Percentiles rank a stretch among this genome's conserved stretches.
These are phyloP conservation scores for Hylia prasina DNA, from an alignment of 2,113 vertebrate genomes.

Conservation along the genomic window DNA sequence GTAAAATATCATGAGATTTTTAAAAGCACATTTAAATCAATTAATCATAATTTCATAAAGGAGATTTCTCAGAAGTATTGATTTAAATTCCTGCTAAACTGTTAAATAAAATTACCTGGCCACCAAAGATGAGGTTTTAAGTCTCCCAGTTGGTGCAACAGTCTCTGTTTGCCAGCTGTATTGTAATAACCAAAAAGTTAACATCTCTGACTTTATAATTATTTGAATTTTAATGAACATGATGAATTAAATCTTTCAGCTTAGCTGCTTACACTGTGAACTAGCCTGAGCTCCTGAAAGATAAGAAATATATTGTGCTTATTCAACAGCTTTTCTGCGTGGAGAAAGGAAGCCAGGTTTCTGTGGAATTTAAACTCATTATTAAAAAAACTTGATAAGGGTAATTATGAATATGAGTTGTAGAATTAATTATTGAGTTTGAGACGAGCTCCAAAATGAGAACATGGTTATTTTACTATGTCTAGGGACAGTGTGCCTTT, in stretches of 20 bases:
- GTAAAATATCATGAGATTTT: conserved; percentile 2
- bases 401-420: conserved; percentile 24
- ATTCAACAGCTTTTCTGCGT: conserved; percentile 32
- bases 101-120: conserved; percentile 45
- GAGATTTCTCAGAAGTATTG: conserved; percentile 12
- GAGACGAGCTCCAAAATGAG: conserved; percentile 10
- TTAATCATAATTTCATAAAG: conserved; percentile 35
- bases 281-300: conserved; percentile 30
- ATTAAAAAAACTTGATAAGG: conserved; percentile 5
- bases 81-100: conserved; percentile 25
- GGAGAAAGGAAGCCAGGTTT: conserved; percentile 39
- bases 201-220: conserved; percentile 56
- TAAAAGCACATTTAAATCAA: conserved; percentile 34
- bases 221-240: conserved; percentile 60
- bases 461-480: not conserved
- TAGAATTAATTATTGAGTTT: conserved; percentile 40
- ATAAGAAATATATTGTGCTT: conserved; percentile 46
- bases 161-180: conserved; percentile 31
- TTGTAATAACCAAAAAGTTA: conserved; percentile 46
- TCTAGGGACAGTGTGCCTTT: not conserved
- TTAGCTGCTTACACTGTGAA: conserved; percentile 27
- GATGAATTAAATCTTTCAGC: conserved; percentile 62
- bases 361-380: conserved; percentile 55
- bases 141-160: conserved; percentile 37
- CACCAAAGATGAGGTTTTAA: conserved; percentile 56